Percentiles rank a stretch among this genome's conserved stretches.
Evolutionary conservation across 2,113 vertebrate species (phyloP).

Genomic region (Myotis lucifugus): DNA sequence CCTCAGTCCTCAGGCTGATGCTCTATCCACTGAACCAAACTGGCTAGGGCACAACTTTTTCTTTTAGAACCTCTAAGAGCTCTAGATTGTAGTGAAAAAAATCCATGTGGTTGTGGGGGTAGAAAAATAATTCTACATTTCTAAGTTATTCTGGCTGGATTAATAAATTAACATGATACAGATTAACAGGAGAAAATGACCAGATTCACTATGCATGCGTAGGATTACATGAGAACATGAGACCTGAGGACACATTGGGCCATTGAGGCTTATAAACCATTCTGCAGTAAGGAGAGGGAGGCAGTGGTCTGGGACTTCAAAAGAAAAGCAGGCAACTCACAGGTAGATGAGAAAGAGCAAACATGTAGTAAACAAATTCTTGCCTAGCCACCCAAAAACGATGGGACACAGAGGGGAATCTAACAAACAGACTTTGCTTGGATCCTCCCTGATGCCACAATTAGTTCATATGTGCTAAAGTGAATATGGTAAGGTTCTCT

Average conservation of each 20-base stretch:
- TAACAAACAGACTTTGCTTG: not conserved
- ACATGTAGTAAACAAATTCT: not conserved
- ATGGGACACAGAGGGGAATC: not conserved
- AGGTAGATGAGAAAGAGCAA: not conserved
- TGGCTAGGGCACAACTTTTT: not conserved
- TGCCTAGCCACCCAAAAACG: too few relatives aligned
- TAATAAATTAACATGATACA: not conserved
- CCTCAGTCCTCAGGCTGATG: too few relatives aligned
- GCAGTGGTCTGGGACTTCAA: not conserved
- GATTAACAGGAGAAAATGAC: not conserved
- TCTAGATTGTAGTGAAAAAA: conserved; percentile 1
- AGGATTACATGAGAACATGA: not conserved
- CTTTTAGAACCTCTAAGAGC: not conserved
- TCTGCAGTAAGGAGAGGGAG: not conserved
- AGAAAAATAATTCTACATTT: not conserved
- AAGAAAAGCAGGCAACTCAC: not conserved
- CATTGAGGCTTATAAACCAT: not conserved
- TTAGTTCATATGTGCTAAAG: not conserved
- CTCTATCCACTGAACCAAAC: too few relatives aligned
- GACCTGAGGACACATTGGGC: not conserved
- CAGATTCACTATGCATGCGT: not conserved
- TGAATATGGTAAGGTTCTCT: not conserved
- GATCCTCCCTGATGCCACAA: not conserved
- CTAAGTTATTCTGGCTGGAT: not conserved
- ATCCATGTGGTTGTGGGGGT: not conserved